phyloP scores from a whole-genome alignment of 2,797 vertebrate species.

The Scolopax rusticola region DNA sequence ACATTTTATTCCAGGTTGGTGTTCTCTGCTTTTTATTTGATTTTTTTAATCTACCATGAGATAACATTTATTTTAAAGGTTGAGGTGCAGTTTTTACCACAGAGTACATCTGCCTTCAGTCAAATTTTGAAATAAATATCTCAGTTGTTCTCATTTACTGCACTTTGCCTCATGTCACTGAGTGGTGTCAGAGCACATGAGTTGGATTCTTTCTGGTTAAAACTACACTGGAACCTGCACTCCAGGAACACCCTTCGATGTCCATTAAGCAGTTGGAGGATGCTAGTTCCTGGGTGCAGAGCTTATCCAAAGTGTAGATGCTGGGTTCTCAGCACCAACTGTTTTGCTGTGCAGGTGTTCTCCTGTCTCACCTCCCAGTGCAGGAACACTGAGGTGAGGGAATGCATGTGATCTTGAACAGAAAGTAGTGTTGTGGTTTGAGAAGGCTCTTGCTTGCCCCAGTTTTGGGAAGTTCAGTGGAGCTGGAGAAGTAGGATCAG shows the following conservation, averaged over 20 bases:
- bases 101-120: not conserved
- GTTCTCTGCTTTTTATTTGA: not conserved
- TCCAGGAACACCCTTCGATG: not conserved
- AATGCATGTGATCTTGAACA: not conserved
- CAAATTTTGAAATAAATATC: not conserved
- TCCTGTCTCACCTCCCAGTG: not conserved
- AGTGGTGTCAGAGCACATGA: not conserved
- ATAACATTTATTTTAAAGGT: not conserved
- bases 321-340: not conserved
- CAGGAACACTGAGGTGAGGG: not conserved
- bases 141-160: not conserved
- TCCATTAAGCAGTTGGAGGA: not conserved
- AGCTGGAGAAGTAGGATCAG: not conserved
- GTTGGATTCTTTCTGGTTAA: not conserved
- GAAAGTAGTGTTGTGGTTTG: not conserved
- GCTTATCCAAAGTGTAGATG: not conserved
- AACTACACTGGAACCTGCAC: not conserved
- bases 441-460: not conserved
- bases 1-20: not conserved
- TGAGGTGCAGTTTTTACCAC: not conserved
- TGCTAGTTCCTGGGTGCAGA: not conserved
- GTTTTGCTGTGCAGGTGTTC: not conserved
- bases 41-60: not conserved
- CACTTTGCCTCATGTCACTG: not conserved
- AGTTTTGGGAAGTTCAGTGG: not conserved